Base-by-base conservation (phyloP, 2,888 invertebrate genomes). In the Crocallis elinguaria region DNA sequence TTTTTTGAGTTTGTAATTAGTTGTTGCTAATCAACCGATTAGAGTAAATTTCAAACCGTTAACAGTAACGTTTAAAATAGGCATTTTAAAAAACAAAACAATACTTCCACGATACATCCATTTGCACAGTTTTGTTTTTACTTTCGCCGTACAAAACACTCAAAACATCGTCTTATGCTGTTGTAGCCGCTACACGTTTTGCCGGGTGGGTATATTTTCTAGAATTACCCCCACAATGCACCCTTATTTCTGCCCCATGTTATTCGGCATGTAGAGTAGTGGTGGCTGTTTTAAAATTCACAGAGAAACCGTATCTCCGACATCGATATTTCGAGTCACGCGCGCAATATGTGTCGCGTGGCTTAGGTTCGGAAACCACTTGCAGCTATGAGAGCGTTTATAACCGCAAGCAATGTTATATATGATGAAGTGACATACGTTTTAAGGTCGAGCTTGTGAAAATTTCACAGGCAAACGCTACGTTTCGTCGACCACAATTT, bases 241-340 rank as follows among this genome's bases (percentile, higher is more conserved):
- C 33, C 53, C 53, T 45, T 48, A 52, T 48, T 53, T 36, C 35
- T 37, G 38, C 27, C 27, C 38, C 48, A 33, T 48, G 48, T 58
- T 57, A 43, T 52, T 41, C 52, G 46, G 42, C 46, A 45, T 57
- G 46, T 23, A 54, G 54, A 57, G 48, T 52, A 57, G 46, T 41
- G 33, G 51, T 44, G 49, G n/a, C 43, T 57, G 50, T 39, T 64
- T 64, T 64, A 55, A 64, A 61, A 64, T 64, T 64, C 64, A 59
- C 50, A 53, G 53, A 54, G 57, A 53, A 53, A 48, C 54, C 50
- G 52, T 58, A 55, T 54, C 57, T 57, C 49, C 63, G 46, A 54
- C 66, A 67, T 76, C 73, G 67, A 71, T 67, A 70, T 69, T 69
- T 75, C 73, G 63, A 60, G 71, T 73, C 79, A 79, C 78, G 77